A percentile compares a stretch with the other conserved stretches of the same genome.
These are phyloP conservation scores for sheep (Ovis aries) DNA, from an alignment of 2,113 vertebrate species.

Conservation along the genomic window ARS-UI_Ramb_v3.0 NC_056071.1:41184501-41185000, in stretches of 20 bases:
- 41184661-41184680: constrained; percentile 60
- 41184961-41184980: not conserved
- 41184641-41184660: constrained; percentile 34
- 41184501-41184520: not conserved
- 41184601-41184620: constrained; percentile 54
- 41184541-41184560: constrained; percentile 14
- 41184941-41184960: not conserved
- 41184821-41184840: constrained; percentile 41
- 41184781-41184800: constrained; percentile 57
- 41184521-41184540: not conserved
- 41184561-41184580: constrained; percentile 38
- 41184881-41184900: not conserved
- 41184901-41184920: not conserved
- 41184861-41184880: not conserved
- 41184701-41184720: constrained; percentile 61
- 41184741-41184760: constrained; percentile 62
- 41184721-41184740: constrained; percentile 46
- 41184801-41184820: constrained; percentile 15
- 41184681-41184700: constrained; percentile 60
- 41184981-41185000: not conserved
- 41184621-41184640: constrained; percentile 52
- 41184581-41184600: constrained; percentile 44
- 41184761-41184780: constrained; percentile 60
- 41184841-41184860: constrained; percentile 34
- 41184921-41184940: not conserved